Conservation (phyloP, 2,888 invertebrate species). For the Heliothis peltigera region DNA sequence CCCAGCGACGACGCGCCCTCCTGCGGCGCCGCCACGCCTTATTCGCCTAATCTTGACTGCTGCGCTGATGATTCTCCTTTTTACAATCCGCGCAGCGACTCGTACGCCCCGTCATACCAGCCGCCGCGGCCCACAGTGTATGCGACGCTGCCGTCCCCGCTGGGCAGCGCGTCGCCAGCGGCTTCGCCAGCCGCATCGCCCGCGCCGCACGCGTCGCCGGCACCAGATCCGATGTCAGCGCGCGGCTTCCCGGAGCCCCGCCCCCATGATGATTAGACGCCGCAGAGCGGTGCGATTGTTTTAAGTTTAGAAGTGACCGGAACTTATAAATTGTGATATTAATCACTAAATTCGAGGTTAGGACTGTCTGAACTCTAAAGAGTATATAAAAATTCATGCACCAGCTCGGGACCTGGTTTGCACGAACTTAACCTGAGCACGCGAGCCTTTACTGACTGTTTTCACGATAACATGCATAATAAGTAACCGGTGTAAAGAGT, state of each 20-base stretch:
- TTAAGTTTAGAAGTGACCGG: slow-evolving; percentile 54
- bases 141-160: slow-evolving; percentile 86
- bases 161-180: slow-evolving; percentile 81
- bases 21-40: slow-evolving; percentile 87
- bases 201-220: slow-evolving; percentile 76
- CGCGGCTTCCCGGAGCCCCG: slow-evolving; percentile 76
- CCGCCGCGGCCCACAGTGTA: slow-evolving; percentile 87
- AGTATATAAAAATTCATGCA: slow-evolving; percentile 60
- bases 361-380: slow-evolving; percentile 59
- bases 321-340: slow-evolving; percentile 54
- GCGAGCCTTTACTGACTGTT: slow-evolving; percentile 61
- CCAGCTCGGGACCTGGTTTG: slow-evolving; percentile 70
- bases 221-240: slow-evolving; percentile 71
- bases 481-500: slow-evolving; percentile 63
- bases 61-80: slow-evolving; percentile 87
- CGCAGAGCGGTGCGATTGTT: slow-evolving; percentile 51
- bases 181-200: slow-evolving; percentile 83
- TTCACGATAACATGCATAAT: slow-evolving; percentile 68
- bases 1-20: slow-evolving; percentile 88
- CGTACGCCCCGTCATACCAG: slow-evolving; percentile 87
- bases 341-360: slow-evolving; percentile 59
- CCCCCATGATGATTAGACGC: slow-evolving; percentile 74
- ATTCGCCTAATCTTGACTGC: slow-evolving; percentile 85
- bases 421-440: slow-evolving; percentile 63
- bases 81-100: slow-evolving; percentile 88